Conservation (phyloP, 2,797 vertebrate species). For the Gorsachius magnificus region DNA sequence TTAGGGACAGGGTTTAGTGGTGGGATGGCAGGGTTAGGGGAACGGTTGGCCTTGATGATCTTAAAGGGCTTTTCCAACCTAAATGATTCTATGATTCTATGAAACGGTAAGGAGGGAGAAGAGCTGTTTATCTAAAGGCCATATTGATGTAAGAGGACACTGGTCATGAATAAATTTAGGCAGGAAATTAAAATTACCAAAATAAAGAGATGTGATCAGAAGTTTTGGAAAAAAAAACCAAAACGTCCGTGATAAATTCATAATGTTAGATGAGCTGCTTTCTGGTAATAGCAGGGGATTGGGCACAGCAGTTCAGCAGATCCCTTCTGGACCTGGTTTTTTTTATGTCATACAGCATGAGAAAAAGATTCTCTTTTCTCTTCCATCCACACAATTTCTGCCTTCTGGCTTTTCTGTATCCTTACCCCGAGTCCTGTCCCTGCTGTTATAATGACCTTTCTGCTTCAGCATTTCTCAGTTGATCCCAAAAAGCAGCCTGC, state of each 20-base stretch:
- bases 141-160: neutral
- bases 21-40: too few relatives aligned
- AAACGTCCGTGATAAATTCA: neutral
- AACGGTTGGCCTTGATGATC: too few relatives aligned
- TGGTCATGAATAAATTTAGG: slow-evolving; percentile 9
- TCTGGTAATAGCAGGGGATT: neutral
- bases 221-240: neutral
- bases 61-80: too few relatives aligned
- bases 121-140: slow-evolving; percentile 8
- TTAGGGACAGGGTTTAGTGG: too few relatives aligned
- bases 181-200: neutral
- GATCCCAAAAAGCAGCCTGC: neutral
- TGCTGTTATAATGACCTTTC: neutral
- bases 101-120: neutral
- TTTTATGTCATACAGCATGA: neutral
- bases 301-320: neutral
- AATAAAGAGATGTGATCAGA: neutral
- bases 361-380: neutral
- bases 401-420: neutral
- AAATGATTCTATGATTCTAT: too few relatives aligned
- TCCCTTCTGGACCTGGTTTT: neutral
- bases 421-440: neutral
- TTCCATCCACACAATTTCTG: neutral
- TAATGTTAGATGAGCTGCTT: neutral
- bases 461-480: neutral